A percentile compares a stretch with the other conserved stretches of the same genome.
Conservation (phyloP, 1,140 invertebrate genomes). For the Tetraneura akinire region DNA sequence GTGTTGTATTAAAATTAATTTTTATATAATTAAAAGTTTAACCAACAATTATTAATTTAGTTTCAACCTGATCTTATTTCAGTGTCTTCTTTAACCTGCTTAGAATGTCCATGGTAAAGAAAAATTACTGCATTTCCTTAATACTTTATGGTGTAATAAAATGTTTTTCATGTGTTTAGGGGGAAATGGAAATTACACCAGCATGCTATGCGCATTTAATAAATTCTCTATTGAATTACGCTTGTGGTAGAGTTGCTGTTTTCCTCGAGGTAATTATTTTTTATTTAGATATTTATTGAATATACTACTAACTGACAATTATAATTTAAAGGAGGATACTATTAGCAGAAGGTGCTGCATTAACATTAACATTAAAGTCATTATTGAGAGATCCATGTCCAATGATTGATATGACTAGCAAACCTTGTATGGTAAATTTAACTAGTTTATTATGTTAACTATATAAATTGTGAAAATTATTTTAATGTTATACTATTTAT, state of each 20-base stretch:
- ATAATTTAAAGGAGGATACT: constrained; percentile 81
- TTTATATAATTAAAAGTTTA: neutral
- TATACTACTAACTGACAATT: constrained; percentile 4
- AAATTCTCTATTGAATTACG: constrained; percentile 73
- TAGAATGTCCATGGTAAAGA: constrained; percentile 81
- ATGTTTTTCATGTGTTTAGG: constrained; percentile 62
- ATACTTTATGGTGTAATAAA: neutral
- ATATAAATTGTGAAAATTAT: neutral
- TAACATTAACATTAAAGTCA: constrained; percentile 81
- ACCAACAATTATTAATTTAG: constrained; percentile 60
- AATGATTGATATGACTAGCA: constrained; percentile 61
- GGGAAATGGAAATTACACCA: constrained; percentile 88
- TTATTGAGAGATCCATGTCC: constrained; percentile 87
- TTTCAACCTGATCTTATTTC: constrained; percentile 86
- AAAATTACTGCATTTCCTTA: neutral
- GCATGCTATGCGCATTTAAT: constrained; percentile 83
- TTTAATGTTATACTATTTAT: neutral
- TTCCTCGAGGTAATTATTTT: constrained; percentile 71
- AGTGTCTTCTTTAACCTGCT: constrained; percentile 84
- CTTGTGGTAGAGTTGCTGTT: constrained; percentile 76
- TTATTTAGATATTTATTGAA: no score
- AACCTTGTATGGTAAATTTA: constrained; percentile 63
- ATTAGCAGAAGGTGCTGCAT: constrained; percentile 84
- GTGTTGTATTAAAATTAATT: neutral
- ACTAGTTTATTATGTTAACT: no score